Base-by-base conservation (phyloP, 2,797 vertebrate species). In the Tenualosa ilisha region DNA sequence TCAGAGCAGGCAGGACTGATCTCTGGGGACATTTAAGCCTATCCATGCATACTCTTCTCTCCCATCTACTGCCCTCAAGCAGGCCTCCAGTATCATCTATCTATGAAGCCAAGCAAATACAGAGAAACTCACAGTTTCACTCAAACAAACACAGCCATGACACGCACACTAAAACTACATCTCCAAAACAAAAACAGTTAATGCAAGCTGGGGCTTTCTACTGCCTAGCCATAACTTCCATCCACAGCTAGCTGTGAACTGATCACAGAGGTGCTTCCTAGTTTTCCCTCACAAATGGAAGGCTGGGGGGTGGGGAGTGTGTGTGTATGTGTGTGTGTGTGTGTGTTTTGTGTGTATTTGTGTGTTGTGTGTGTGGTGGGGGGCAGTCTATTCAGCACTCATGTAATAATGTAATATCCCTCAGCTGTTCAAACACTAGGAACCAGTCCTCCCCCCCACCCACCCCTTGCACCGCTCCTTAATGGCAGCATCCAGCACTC, bases 121-220 rank as follows among this genome's bases (percentile, higher is more conserved):
- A 84, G 53, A 75, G 68, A 91, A 86, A 75, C 63, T 65, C 88
- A 85, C 63, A 59, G 84, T 84, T 89, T 91, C 59, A 82, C 89
- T 91, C 91, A 94, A 93, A 94, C 88, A 93, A 93, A 94, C 91
- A 89, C 86, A 88, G 89, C 89, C 88, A 87, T 90, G 90, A 93
- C 93, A 93, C 93, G 91, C 92, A 92, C 91, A 91, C 88, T 89
- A 85, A 87, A 93, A 93, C 87, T 89, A 75, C 68, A 93, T 92
- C 93, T 94, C 91, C 91, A 93, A 92, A 94, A 94, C 91, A 94
- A 93, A 94, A 94, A 95, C 93, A 92, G 93, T 94, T 94, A 92
- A 83, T n/a, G 86, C 87, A 91, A 91, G 90, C 90, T 92, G 89
- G 89, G 92, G 91, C 91, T 92, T 90, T 59, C 11, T 86, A 87